A percentile compares a stretch with the other conserved stretches of the same genome.
Conservation (phyloP, 2,113 vertebrate genomes). For the Grantiella picta region DNA sequence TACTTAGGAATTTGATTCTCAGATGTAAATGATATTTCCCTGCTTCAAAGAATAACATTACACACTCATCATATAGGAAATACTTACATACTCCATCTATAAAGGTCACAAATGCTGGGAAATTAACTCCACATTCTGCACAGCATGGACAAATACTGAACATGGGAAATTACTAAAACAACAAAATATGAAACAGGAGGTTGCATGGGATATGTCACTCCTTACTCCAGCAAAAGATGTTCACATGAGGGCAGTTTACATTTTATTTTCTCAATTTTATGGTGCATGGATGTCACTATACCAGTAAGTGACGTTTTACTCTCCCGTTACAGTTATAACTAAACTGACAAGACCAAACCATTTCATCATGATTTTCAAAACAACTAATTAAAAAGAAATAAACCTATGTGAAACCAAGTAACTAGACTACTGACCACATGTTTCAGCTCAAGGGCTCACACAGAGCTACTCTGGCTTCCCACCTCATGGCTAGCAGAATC, state of each 20-base stretch:
- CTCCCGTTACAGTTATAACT: neutral
- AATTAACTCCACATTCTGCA: slow-evolving; percentile 40
- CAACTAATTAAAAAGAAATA: neutral
- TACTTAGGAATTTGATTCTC: neutral
- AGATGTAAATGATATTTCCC: neutral
- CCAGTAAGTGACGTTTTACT: neutral
- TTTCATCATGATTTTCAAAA: neutral
- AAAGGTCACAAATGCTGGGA: slow-evolving; percentile 2
- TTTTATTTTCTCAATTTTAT: neutral
- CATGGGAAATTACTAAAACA: neutral
- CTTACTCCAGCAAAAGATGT: neutral
- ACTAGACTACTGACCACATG: neutral
- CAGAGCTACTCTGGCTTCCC: neutral
- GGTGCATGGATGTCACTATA: neutral
- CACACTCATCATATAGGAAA: neutral
- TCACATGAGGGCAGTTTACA: neutral
- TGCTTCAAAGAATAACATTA: neutral
- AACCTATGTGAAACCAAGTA: neutral
- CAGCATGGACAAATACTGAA: neutral
- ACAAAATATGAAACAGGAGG: slow-evolving; percentile 4
- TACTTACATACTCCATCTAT: neutral
- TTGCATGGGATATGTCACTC: neutral
- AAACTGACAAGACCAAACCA: neutral
- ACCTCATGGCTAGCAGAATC: neutral
- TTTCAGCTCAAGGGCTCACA: neutral